Evolutionary conservation across 2,888 invertebrate species (phyloP).

Genomic region (Lithophane socia): DNA sequence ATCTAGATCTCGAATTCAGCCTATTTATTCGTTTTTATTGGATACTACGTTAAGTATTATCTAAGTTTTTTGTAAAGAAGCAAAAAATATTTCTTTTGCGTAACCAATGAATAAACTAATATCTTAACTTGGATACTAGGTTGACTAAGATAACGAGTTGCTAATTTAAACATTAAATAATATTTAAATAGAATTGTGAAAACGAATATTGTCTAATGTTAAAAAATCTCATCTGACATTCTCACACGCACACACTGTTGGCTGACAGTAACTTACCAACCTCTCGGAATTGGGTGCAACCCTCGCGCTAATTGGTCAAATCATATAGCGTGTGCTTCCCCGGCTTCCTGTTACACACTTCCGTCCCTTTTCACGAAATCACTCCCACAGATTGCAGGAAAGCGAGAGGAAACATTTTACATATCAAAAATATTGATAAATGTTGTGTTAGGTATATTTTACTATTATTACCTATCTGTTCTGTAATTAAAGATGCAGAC

Average conservation of each 20-base stretch:
- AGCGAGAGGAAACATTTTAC: too few species aligned
- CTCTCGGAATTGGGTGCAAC: too few species aligned
- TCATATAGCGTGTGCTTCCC: too few species aligned
- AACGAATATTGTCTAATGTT: neutral
- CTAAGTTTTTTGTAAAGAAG: neutral
- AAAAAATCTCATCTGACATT: too few species aligned
- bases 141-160: neutral
- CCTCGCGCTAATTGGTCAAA: too few species aligned
- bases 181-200: conserved; percentile 1
- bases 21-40: neutral
- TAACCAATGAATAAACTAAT: neutral
- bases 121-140: neutral
- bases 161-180: neutral
- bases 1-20: neutral
- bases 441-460: neutral
- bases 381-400: too few species aligned
- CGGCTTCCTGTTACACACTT: too few species aligned
- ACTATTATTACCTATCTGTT: neutral
- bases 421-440: neutral
- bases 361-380: too few species aligned
- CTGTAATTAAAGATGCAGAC: neutral
- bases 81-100: neutral
- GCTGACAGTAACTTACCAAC: too few species aligned
- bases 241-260: too few species aligned
- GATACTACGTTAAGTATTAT: too few species aligned